Conservation (phyloP, 2,113 vertebrate genomes). For the Nibea coibor region DNA sequence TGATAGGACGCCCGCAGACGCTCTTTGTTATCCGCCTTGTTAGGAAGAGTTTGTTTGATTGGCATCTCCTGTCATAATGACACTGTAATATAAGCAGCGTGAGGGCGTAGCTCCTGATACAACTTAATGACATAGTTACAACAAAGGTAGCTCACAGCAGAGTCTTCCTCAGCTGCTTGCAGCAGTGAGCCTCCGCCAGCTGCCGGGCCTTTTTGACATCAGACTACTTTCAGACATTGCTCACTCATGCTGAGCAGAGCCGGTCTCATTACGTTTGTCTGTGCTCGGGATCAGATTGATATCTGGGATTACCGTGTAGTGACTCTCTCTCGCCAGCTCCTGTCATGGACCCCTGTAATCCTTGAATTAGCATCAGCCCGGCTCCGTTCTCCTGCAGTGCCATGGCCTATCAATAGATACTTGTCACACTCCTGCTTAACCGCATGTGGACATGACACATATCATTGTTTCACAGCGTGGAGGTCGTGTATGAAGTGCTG, state of each 20-base stretch:
- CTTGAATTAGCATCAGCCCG: slow-evolving; percentile 66
- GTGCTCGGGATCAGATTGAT: slow-evolving; percentile 64
- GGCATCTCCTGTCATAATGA: neutral
- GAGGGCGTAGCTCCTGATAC: neutral
- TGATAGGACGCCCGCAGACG: slow-evolving; percentile 10
- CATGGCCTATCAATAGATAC: slow-evolving; percentile 8
- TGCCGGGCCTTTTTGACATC: slow-evolving; percentile 32
- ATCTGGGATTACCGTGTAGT: slow-evolving; percentile 67
- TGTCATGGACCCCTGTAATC: slow-evolving; percentile 78
- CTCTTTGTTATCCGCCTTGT: slow-evolving; percentile 13
- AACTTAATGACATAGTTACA: neutral
- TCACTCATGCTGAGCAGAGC: slow-evolving; percentile 51
- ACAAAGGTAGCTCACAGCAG: neutral
- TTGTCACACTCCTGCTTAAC: neutral
- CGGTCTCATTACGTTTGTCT: slow-evolving; percentile 52
- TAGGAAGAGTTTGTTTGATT: slow-evolving; percentile 23
- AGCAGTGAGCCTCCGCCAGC: slow-evolving; percentile 34
- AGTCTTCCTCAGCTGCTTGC: slow-evolving; percentile 8
- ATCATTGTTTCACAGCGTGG: neutral
- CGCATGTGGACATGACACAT: slow-evolving; percentile 6
- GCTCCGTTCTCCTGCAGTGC: slow-evolving; percentile 30
- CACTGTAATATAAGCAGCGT: slow-evolving; percentile 12
- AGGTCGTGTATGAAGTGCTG: neutral
- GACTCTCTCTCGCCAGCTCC: slow-evolving; percentile 41
- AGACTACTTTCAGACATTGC: slow-evolving; percentile 40